A percentile compares a stretch with the other conserved stretches of the same genome.
These are phyloP conservation scores for Lytechinus variegatus DNA, from an alignment of 35 echinoderm and acorn worm species.

Conservation along the genomic window DNA sequence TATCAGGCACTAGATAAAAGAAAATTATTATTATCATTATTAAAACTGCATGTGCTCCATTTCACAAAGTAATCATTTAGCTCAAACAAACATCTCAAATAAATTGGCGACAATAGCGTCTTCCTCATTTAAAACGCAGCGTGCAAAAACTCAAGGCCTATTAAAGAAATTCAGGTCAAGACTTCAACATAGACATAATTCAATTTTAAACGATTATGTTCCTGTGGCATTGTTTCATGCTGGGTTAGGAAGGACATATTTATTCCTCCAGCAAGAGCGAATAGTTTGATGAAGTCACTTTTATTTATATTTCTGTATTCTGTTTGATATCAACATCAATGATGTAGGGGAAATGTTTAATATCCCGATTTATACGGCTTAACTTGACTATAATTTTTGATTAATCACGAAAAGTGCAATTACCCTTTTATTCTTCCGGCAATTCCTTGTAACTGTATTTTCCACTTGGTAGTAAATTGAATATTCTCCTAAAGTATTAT, in stretches of 20 bases:
- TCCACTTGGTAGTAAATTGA: too few species aligned
- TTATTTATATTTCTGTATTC: too few species aligned
- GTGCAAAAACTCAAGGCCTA: background rate
- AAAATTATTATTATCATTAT: background rate
- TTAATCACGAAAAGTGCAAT: too few species aligned
- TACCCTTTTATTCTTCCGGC: too few species aligned
- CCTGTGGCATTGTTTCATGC: background rate
- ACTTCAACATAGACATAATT: background rate
- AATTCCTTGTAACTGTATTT: too few species aligned
- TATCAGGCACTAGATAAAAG: background rate
- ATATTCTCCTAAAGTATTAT: too few species aligned
- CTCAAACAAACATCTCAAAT: background rate
- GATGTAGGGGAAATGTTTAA: too few species aligned
- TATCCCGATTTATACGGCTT: too few species aligned
- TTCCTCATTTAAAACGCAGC: background rate
- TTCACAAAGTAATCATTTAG: background rate
- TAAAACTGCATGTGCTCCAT: too few species aligned
- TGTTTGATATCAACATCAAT: too few species aligned
- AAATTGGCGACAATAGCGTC: background rate
- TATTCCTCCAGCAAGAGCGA: background rate
- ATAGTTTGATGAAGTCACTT: background rate
- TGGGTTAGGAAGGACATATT: background rate
- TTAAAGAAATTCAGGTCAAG: background rate
- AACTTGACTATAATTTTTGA: too few species aligned
- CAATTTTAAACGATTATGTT: background rate